A percentile compares a stretch with the other conserved stretches of the same genome.
Evolutionary conservation across 2,113 vertebrate species (phyloP).

Genomic region (Syngnathoides biaculeatus): DNA sequence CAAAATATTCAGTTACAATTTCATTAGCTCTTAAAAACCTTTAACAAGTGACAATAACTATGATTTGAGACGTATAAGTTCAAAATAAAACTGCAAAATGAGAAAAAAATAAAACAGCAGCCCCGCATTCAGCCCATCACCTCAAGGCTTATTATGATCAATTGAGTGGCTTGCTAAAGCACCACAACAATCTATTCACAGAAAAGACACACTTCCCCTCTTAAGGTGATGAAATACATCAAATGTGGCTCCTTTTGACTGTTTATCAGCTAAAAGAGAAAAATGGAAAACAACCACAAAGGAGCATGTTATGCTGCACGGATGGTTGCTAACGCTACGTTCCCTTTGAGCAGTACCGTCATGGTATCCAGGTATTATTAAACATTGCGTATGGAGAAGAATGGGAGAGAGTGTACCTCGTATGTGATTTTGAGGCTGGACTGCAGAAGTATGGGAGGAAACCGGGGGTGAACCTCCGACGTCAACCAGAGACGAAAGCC

Average conservation of each 20-base stretch:
- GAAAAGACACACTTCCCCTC: background rate
- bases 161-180: background rate
- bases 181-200: background rate
- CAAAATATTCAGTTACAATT: background rate
- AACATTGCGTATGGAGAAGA: background rate
- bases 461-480: conserved; percentile 88
- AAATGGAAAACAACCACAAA: conserved; percentile 6
- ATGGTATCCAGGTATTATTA: conserved; percentile 3
- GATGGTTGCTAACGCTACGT: conserved; percentile 54
- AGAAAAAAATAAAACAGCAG: background rate
- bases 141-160: background rate
- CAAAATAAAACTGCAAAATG: background rate
- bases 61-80: too few species aligned
- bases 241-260: background rate
- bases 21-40: background rate
- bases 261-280: background rate
- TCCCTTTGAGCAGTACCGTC: conserved; percentile 45
- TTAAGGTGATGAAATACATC: background rate
- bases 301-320: conserved; percentile 36
- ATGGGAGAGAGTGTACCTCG: conserved; percentile 75
- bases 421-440: conserved; percentile 97
- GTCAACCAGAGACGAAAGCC: conserved; percentile 96
- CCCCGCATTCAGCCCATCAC: background rate
- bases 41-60: background rate
- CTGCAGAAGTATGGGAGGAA: conserved; percentile 90